Base-by-base conservation (phyloP, 2,797 vertebrate species). In the Microctenopoma lineatum region DNA sequence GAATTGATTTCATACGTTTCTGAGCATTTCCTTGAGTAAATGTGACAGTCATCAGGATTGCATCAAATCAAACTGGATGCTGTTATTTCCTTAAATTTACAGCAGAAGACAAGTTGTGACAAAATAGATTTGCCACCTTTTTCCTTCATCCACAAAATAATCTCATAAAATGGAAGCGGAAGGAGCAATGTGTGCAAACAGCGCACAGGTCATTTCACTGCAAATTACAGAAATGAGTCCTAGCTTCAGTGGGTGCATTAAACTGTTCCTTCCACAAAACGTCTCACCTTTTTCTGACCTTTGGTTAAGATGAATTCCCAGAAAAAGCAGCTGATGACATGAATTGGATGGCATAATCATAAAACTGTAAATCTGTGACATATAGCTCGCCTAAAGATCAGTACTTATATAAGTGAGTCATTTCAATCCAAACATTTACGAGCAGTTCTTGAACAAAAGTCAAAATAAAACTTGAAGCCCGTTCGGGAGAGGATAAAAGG, bases 1-100 rank as follows among this genome's bases (percentile, higher is more conserved):
- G 39, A 80, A 84, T 87, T 70, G 66, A 85, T 85, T 84, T 76
- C 44, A 64, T 79, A 83, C 79, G 58, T 83, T 81, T 79, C 59
- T 45, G 2, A 44, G 74, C 54, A 63, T 73, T 81, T 82, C 55
- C 69, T 64, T 75, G 62, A 77, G 65, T 73, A 79, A 88, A 79
- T 77, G 73, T 83, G 78, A 53, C 81, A 80, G 76, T 79, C 85
- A 52, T 80, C 65, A 48, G 66, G 74, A 75, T 72, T 59, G 62
- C 73, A 81, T 89, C 81, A 81, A 85, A 82, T 73, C 48, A 53
- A 70, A 81, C 59, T 39, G 34, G 60, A 74, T 79, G 29, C 61
- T 48, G n/a, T 74, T 56, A 88, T 89, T 82, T 83, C 66, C 71
- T 77, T 66, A 69, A 78, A 81, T 87, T 70, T 26, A 34, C 50